These are phyloP conservation scores for Emys orbicularis DNA, from an alignment of 2,797 vertebrate genomes.

Conservation along the genomic window DNA sequence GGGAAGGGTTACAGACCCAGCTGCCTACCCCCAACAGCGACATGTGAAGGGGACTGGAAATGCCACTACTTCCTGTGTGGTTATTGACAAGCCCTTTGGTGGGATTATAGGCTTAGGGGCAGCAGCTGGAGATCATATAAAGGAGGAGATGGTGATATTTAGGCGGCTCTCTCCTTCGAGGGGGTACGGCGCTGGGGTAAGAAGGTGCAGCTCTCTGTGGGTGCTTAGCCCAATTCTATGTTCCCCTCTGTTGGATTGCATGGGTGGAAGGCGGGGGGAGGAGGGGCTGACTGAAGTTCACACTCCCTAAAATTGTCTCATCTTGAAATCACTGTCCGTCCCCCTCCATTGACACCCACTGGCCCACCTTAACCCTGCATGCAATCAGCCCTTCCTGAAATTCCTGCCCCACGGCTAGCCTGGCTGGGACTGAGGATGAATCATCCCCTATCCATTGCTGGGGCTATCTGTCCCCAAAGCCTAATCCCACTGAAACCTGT, in stretches of 20 bases:
- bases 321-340: neutral
- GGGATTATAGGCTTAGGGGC: neutral
- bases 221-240: neutral
- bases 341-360: neutral
- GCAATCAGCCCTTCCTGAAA: neutral
- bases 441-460: neutral
- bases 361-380: neutral
- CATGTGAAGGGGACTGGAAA: neutral
- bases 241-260: neutral
- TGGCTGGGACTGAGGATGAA: neutral
- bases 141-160: neutral
- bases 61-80: neutral
- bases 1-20: neutral
- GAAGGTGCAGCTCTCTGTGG: neutral
- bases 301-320: neutral
- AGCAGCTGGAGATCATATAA: neutral
- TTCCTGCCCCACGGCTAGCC: neutral
- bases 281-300: neutral
- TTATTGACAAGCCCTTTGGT: neutral
- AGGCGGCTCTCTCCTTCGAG: neutral
- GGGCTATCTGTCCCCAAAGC: neutral
- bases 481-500: no score
- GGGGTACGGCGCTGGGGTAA: rapidly evolving
- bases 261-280: no score
- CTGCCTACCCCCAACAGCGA: rapidly evolving